phyloP scores from a whole-genome alignment of 2,888 invertebrate genomes.

The Aromia moschata region DNA sequence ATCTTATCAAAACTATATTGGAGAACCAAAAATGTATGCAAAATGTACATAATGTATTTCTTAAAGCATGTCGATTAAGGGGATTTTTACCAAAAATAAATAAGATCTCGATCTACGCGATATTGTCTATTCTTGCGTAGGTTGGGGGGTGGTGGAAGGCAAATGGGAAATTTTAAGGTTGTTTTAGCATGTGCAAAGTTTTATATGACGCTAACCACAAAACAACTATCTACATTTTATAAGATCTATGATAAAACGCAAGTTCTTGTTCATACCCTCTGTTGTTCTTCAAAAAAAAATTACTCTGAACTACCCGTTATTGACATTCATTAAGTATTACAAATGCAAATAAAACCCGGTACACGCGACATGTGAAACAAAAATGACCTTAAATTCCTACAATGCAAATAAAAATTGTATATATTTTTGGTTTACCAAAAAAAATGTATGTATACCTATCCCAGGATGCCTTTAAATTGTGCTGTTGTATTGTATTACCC shows the following conservation, averaged over 20 bases:
- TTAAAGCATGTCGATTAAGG: conserved; percentile 3
- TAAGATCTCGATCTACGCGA: neutral
- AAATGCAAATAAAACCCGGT: neutral
- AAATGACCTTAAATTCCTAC: neutral
- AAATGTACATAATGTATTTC: conserved; percentile 7
- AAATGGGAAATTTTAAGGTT: neutral
- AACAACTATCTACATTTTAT: too few species aligned
- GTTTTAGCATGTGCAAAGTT: neutral
- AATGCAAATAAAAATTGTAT: conserved; percentile 3
- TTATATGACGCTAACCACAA: too few species aligned
- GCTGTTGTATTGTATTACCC: conserved; percentile 28
- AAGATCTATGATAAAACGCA: too few species aligned
- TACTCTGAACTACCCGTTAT: too few species aligned
- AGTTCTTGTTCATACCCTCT: too few species aligned
- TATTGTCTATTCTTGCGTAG: neutral
- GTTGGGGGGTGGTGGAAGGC: conserved; percentile 8
- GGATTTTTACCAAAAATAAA: conserved; percentile 3
- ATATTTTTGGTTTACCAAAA: conserved; percentile 11
- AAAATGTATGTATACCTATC: conserved; percentile 24
- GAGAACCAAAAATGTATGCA: conserved; percentile 19
- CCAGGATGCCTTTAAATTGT: conserved; percentile 35
- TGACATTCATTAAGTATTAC: neutral
- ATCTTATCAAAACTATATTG: conserved; percentile 19
- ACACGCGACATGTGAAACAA: neutral
- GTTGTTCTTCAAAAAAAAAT: too few species aligned